Conservation (phyloP, 2,888 invertebrate genomes). For the Chaetoderma sp. region DNA sequence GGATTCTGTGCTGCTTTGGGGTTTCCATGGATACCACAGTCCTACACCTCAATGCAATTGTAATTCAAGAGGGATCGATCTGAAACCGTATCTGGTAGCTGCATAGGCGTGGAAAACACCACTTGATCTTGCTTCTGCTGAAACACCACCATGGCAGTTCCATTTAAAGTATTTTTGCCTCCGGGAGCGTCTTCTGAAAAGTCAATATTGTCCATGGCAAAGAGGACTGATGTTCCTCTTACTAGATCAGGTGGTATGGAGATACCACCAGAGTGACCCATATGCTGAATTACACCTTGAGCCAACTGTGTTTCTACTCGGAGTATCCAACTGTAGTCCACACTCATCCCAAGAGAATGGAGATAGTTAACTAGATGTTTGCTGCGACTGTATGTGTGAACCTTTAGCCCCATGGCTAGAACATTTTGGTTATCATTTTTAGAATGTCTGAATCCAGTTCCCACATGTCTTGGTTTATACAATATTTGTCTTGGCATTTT, state of each 20-base stretch:
- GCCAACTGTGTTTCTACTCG: conserved; percentile 15
- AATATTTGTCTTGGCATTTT: neutral
- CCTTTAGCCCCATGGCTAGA: conserved; percentile 19
- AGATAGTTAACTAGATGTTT: conserved; percentile 10
- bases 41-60: too few relatives aligned
- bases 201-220: conserved; percentile 19
- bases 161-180: conserved; percentile 24
- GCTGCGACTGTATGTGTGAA: conserved; percentile 17
- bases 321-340: conserved; percentile 1
- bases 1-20: too few relatives aligned
- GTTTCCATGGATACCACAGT: too few relatives aligned
- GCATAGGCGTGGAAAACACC: too few relatives aligned
- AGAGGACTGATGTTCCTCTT: conserved; percentile 10
- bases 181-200: conserved; percentile 27
- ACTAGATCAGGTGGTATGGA: neutral
- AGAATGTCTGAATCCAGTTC: neutral
- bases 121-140: neutral
- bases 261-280: conserved; percentile 7
- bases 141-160: conserved; percentile 13
- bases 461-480: neutral
- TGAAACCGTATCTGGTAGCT: too few relatives aligned
- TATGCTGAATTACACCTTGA: conserved; percentile 27
- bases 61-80: too few relatives aligned
- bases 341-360: neutral
- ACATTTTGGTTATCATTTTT: neutral